phyloP scores from a whole-genome alignment of 1,140 invertebrate genomes.

The Drosophila rhopaloa region DNA sequence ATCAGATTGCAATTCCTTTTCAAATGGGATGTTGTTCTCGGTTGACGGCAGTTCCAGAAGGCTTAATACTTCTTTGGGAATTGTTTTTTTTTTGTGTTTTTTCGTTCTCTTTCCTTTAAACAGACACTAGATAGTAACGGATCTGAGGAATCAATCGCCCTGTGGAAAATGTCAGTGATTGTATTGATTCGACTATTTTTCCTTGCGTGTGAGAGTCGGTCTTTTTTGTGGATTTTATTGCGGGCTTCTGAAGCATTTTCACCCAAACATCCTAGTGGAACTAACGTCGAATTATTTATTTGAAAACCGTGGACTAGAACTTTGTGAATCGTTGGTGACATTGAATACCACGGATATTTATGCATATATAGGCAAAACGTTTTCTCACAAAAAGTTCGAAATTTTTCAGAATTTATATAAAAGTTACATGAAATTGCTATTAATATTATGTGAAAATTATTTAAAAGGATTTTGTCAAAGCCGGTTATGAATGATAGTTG shows the following conservation, averaged over 20 bases:
- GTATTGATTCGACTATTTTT: too few species aligned
- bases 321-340: too few species aligned
- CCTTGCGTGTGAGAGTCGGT: too few species aligned
- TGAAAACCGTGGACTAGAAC: too few species aligned
- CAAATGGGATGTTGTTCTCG: not conserved
- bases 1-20: constrained; percentile 10
- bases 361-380: too few species aligned
- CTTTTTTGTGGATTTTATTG: not conserved
- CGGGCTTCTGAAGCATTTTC: too few species aligned
- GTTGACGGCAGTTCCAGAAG: constrained; percentile 8
- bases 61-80: constrained; percentile 5
- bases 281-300: too few species aligned
- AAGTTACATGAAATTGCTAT: constrained; percentile 1
- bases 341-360: too few species aligned
- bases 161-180: too few species aligned
- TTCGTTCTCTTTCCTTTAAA: not conserved
- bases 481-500: constrained; percentile 8
- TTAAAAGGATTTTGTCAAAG: constrained; percentile 18
- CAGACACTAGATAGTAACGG: not conserved
- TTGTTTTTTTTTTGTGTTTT: not conserved
- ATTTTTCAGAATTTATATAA: too few species aligned
- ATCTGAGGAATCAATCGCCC: not conserved
- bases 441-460: constrained; percentile 8
- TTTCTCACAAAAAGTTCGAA: too few species aligned
- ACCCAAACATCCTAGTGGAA: too few species aligned